Evolutionary conservation across 2,888 invertebrate species (phyloP).

Genomic region (Argyra leucocephala): DNA sequence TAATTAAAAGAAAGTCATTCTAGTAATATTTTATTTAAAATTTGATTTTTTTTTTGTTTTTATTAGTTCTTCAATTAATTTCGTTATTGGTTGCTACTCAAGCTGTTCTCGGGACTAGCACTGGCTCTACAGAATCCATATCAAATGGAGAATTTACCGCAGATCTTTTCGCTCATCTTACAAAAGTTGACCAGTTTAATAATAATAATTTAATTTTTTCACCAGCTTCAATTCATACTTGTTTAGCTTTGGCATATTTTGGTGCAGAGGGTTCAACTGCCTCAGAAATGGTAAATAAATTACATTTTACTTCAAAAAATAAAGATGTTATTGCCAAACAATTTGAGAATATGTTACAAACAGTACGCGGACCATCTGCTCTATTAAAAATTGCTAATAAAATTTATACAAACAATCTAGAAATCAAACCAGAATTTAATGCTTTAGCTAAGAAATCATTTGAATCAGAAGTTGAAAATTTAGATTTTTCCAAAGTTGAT

Average conservation of each 20-base stretch:
- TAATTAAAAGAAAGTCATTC: no score
- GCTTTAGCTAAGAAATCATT: conserved; percentile 53
- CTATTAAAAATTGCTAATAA: conserved; percentile 60
- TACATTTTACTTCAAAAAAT: conserved; percentile 45
- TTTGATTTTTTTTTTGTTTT: no score
- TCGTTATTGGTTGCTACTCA: no score
- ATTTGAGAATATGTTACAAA: conserved; percentile 26
- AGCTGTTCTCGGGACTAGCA: no score
- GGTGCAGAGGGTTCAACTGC: conserved; percentile 58
- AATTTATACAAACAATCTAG: conserved; percentile 53
- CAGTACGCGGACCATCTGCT: conserved; percentile 31
- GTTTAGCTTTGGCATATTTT: conserved; percentile 61
- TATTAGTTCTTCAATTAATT: no score
- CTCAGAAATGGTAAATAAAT: conserved; percentile 48
- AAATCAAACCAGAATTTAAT: conserved; percentile 49
- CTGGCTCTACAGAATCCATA: no score
- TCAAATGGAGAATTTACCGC: conserved; percentile 34
- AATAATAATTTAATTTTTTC: conserved; percentile 61
- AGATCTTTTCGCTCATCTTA: conserved; percentile 32
- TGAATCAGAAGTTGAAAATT: conserved; percentile 51
- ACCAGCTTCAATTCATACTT: conserved; percentile 64
- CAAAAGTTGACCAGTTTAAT: conserved; percentile 41
- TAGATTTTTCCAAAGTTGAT: conserved; percentile 51
- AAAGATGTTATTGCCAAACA: conserved; percentile 26
- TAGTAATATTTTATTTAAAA: no score